phyloP scores from a whole-genome alignment of 2,113 vertebrate species.

The Atractosteus spatula region DNA sequence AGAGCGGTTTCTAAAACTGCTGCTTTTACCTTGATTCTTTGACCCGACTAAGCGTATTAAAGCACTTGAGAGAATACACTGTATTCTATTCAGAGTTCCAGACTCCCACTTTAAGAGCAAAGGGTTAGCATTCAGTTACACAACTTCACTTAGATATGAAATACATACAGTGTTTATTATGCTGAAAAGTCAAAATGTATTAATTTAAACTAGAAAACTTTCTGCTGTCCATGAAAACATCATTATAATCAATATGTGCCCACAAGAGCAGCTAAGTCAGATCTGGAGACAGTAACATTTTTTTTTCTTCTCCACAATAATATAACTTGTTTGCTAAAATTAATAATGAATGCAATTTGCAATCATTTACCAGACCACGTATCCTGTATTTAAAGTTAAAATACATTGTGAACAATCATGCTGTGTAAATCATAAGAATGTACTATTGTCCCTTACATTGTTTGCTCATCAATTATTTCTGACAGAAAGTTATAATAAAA shows the following conservation, averaged over 20 bases:
- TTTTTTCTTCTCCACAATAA: too few relatives aligned
- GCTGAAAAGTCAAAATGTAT: constrained; percentile 52
- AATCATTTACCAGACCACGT: constrained; percentile 50
- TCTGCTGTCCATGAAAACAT: constrained; percentile 71
- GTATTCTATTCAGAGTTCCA: constrained; percentile 41
- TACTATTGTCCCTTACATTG: too few relatives aligned
- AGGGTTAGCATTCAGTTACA: constrained; percentile 64
- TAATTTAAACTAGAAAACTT: constrained; percentile 76
- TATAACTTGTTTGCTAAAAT: too few relatives aligned
- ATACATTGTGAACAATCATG: too few relatives aligned
- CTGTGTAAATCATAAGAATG: too few relatives aligned
- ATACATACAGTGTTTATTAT: constrained; percentile 57
- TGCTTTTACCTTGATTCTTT: constrained; percentile 44
- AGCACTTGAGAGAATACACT: constrained; percentile 51
- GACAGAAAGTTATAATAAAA: too few relatives aligned
- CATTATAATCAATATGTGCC: constrained; percentile 74
- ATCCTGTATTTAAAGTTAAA: too few relatives aligned
- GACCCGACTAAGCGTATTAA: constrained; percentile 67
- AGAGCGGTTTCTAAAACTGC: constrained; percentile 42
- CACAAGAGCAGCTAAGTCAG: constrained; percentile 58
- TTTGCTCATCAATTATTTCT: too few relatives aligned
- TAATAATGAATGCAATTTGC: too few relatives aligned
- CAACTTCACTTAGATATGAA: constrained; percentile 62
- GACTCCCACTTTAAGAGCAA: constrained; percentile 73
- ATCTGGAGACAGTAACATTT: constrained; percentile 31